phyloP scores from a whole-genome alignment of 1,140 invertebrate genomes.

The Aphelenchoides fujianensis region DNA sequence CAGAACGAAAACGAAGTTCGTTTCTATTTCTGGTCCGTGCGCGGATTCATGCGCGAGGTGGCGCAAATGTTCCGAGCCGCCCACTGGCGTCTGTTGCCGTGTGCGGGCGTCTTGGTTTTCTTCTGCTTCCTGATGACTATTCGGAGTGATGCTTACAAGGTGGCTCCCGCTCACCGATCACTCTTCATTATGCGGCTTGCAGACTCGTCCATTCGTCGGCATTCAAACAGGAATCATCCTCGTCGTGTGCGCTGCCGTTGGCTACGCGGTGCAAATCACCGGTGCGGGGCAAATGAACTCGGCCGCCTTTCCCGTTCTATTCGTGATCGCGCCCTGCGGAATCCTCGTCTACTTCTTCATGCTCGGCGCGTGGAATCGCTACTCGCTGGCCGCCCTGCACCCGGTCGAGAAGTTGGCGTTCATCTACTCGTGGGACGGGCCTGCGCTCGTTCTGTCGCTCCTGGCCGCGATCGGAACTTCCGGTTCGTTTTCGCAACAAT shows the following conservation, averaged over 20 bases:
- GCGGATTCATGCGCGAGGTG: slow-evolving; percentile 31
- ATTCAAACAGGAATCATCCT: slow-evolving; percentile 34
- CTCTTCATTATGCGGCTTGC: background rate
- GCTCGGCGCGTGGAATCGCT: slow-evolving; percentile 31
- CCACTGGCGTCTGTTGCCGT: slow-evolving; percentile 21
- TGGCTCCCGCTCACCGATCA: background rate
- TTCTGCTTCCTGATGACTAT: slow-evolving; percentile 6
- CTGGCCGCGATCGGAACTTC: slow-evolving; percentile 23
- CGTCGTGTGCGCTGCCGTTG: slow-evolving; percentile 14
- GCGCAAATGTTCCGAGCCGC: background rate
- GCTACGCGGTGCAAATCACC: slow-evolving; percentile 35
- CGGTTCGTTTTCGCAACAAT: slow-evolving; percentile 21
- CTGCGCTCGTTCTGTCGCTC: slow-evolving; percentile 26
- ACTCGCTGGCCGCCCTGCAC: slow-evolving; percentile 41
- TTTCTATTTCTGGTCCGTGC: slow-evolving; percentile 32
- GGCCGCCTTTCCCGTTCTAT: slow-evolving; percentile 30
- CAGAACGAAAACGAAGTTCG: slow-evolving; percentile 24
- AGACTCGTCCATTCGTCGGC: slow-evolving; percentile 43
- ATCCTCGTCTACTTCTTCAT: slow-evolving; percentile 26
- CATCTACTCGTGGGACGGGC: slow-evolving; percentile 39
- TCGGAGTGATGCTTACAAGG: slow-evolving; percentile 16
- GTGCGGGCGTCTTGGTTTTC: slow-evolving; percentile 14
- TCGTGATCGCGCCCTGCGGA: slow-evolving; percentile 18
- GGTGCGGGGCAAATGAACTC: slow-evolving; percentile 29
- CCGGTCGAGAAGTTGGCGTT: slow-evolving; percentile 46